phyloP scores from a whole-genome alignment of 2,888 invertebrate species.

The Cataglyphis albicans region DNA sequence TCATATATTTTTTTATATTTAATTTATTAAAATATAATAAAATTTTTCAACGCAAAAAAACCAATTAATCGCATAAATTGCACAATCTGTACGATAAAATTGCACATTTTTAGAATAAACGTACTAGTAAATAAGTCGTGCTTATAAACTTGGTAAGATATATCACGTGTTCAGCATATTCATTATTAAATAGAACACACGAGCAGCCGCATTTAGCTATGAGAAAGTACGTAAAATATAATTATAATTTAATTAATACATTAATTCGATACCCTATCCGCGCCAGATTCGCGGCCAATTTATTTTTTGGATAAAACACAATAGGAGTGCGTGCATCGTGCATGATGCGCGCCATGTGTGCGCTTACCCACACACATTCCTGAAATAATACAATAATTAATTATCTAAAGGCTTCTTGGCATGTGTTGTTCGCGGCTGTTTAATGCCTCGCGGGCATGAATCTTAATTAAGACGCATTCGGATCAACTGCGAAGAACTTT shows the following conservation, averaged over 20 bases:
- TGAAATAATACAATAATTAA: slow-evolving; percentile 51
- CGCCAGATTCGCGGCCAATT: slow-evolving; percentile 11
- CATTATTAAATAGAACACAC: neutral
- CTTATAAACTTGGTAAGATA: slow-evolving; percentile 1
- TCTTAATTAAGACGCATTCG: slow-evolving; percentile 39
- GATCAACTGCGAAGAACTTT: slow-evolving; percentile 11
- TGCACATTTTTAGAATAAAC: neutral
- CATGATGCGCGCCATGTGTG: neutral
- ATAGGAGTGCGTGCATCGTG: neutral
- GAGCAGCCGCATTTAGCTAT: neutral
- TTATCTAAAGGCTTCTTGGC: neutral
- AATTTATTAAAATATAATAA: slow-evolving; percentile 22
- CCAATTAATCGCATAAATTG: neutral
- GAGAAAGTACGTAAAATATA: slow-evolving; percentile 1
- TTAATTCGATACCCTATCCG: neutral
- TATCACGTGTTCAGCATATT: neutral
- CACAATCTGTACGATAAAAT: slow-evolving; percentile 6
- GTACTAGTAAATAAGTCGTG: slow-evolving; percentile 23
- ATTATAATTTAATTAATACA: slow-evolving; percentile 46
- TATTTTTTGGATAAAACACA: slow-evolving; percentile 22
- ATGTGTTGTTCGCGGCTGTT: slow-evolving; percentile 19
- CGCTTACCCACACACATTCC: neutral
- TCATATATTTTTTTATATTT: neutral
- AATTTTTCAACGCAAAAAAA: neutral
- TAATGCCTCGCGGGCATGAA: slow-evolving; percentile 28